Evolutionary conservation across 2,888 invertebrate genomes (phyloP).

Genomic region (Sesia bembeciformis): DNA sequence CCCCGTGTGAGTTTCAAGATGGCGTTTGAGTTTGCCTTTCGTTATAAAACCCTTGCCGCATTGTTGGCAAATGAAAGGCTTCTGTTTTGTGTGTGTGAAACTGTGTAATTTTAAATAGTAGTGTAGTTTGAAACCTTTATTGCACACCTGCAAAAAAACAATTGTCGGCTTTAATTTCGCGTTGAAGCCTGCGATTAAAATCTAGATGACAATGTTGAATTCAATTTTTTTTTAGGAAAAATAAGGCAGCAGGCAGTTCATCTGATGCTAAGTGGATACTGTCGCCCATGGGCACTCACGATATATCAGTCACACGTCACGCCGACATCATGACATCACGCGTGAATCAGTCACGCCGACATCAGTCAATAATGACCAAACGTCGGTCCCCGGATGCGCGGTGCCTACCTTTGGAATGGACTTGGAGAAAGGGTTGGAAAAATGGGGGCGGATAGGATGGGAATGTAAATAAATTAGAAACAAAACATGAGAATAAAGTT

Average conservation of each 20-base stretch:
- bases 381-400: no score
- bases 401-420: neutral
- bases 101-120: slow-evolving; percentile 60
- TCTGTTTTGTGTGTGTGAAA: slow-evolving; percentile 60
- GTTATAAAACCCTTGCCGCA: slow-evolving; percentile 65
- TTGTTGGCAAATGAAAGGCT: slow-evolving; percentile 59
- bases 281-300: no score
- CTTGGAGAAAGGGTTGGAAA: neutral
- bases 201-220: no score
- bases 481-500: no score
- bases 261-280: no score
- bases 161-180: neutral
- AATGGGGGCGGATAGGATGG: neutral
- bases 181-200: neutral
- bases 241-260: no score
- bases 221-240: no score
- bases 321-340: no score
- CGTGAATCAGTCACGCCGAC: no score
- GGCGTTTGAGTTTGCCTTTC: slow-evolving; percentile 54
- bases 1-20: slow-evolving; percentile 55
- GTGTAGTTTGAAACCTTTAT: slow-evolving; percentile 56
- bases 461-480: neutral
- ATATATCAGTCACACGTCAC: no score
- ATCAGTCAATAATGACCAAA: no score
- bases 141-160: slow-evolving; percentile 30